Evolutionary conservation across 2,113 vertebrate species (phyloP).

Genomic region (Morone chrysops): DNA sequence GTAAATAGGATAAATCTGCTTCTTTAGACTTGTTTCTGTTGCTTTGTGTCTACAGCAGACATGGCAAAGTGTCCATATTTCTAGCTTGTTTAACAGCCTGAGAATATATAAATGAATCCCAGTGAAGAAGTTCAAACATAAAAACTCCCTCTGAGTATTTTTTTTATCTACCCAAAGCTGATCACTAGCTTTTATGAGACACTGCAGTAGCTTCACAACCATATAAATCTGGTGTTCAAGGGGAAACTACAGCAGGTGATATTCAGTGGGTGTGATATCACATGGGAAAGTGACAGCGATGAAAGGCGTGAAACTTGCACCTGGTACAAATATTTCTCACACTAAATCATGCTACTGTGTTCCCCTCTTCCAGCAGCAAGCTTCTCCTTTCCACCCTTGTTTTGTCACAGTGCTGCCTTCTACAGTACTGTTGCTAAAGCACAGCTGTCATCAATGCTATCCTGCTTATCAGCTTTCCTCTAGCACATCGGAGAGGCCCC

Average conservation of each 20-base stretch:
- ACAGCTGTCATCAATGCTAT: conserved; percentile 55
- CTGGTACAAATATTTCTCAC: conserved; percentile 52
- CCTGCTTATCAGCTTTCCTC: conserved; percentile 62
- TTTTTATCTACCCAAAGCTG: conserved; percentile 24
- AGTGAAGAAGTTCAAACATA: conserved; percentile 10
- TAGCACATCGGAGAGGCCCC: conserved; percentile 33
- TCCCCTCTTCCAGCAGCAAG: conserved; percentile 21
- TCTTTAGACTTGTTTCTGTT: neutral
- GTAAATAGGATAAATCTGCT: neutral
- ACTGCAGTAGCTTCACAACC: conserved; percentile 11
- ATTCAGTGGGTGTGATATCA: conserved; percentile 61
- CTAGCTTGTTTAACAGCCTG: neutral
- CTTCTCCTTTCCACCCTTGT: conserved; percentile 28
- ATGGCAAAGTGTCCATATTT: neutral
- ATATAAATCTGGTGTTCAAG: conserved; percentile 37
- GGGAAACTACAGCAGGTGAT: conserved; percentile 63
- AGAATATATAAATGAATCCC: conserved; percentile 26
- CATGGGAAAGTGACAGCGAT: conserved; percentile 48
- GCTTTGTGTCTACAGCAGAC: conserved; percentile 19
- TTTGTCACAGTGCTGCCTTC: conserved; percentile 49
- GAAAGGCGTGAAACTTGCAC: conserved; percentile 67
- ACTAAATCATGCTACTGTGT: conserved; percentile 34
- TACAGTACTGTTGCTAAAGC: conserved; percentile 48
- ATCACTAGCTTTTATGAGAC: conserved; percentile 38
- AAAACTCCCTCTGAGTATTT: neutral